phyloP scores from a whole-genome alignment of 2,113 vertebrate genomes.

The Castor canadensis region DNA sequence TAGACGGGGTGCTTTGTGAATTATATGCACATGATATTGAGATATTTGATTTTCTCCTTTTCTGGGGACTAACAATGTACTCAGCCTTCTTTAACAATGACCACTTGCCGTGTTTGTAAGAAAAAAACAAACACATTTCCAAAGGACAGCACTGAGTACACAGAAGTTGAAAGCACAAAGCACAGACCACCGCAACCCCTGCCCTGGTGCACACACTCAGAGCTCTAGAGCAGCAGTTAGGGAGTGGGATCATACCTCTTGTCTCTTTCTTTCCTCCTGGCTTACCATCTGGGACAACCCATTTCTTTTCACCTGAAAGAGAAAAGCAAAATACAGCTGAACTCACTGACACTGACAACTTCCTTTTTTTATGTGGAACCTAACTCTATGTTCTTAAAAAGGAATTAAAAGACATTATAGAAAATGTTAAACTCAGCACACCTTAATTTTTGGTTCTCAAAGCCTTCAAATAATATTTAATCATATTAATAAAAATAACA shows the following conservation, averaged over 20 bases:
- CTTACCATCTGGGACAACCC: constrained; percentile 87
- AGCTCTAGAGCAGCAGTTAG: not conserved
- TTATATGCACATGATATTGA: not conserved
- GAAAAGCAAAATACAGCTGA: constrained; percentile 36
- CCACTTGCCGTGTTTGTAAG: not conserved
- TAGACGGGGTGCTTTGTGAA: not conserved
- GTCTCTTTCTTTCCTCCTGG: constrained; percentile 95
- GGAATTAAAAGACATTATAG: not conserved
- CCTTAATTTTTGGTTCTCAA: not conserved
- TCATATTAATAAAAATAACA: not conserved
- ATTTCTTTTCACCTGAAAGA: constrained; percentile 92
- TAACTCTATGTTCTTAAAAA: not conserved
- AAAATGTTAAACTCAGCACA: not conserved
- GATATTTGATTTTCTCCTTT: not conserved
- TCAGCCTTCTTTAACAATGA: not conserved
- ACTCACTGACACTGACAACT: not conserved
- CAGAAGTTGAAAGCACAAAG: not conserved
- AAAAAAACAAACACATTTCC: not conserved
- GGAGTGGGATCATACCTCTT: constrained; percentile 88
- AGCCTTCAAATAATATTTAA: not conserved
- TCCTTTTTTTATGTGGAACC: not conserved
- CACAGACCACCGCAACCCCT: not conserved
- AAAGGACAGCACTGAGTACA: not conserved
- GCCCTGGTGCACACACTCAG: accelerated
- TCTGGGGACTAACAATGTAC: not conserved